Evolutionary conservation across 1,140 invertebrate species (phyloP), one percentile per base, ranked within the genome.

Genomic region (Lepidotrigona ventralis): DNA sequence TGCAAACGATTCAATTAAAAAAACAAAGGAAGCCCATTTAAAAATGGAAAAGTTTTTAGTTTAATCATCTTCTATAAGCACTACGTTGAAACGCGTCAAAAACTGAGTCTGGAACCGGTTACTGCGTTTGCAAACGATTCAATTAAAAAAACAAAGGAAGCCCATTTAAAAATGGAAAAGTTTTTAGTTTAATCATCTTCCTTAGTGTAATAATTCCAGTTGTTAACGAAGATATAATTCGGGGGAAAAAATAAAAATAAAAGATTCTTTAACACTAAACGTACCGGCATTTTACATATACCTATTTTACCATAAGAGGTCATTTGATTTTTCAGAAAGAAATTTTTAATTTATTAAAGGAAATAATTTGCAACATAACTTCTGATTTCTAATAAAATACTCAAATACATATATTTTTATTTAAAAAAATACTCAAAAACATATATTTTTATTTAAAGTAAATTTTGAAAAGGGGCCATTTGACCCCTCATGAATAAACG

Each of bases 31-130:
- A 69, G 23, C 14, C 4, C n/a, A 46, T 63, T 63, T 2, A 12
- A 58, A 14, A 21, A 26, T 75, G 8, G 21, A 19, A 11, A 17
- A 19, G 39, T 26, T 74, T 17, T 9, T 21, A 74, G 26, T 58
- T 33, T 33, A n/a, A n/a, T n/a, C n/a, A n/a, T n/a, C n/a, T n/a
- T n/a, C n/a, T n/a, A 78, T 78, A 78, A 78, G 63, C 4, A 23
- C 12, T 15, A 19, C 2, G 26, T 56, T 46, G n/a, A 17, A 75
- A 26, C 51, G 23, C 19, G 54, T 60, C 33, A 26, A 69, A 82
- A 83, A 63, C 78, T 33, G 29, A 63, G 51, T 26, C 23, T 77
- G 39, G 19, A 83, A 83, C 54, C 81, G 66, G 66, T 83, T 78
- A 23, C 29, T 75, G 39, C 33, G 53, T 53, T 53, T 53, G 19